Conservation (phyloP, 2,113 vertebrate genomes). For the Semnornis frantzii region DNA sequence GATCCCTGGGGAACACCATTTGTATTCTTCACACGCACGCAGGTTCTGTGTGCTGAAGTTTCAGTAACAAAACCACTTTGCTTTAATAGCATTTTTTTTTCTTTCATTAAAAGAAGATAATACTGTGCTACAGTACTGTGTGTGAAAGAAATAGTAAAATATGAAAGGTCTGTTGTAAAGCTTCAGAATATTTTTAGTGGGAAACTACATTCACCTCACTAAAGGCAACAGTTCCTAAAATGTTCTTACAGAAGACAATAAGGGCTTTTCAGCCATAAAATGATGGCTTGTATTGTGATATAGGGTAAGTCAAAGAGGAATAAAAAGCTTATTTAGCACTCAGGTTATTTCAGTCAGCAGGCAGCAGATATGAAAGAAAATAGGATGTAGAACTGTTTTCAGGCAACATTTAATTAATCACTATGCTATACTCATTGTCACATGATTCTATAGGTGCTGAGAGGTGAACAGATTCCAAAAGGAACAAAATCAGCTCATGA, state of each 20-base stretch:
- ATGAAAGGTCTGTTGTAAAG: not conserved
- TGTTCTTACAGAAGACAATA: not conserved
- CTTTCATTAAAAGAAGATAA: not conserved
- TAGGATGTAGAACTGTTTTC: not conserved
- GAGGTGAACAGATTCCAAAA: not conserved
- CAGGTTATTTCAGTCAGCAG: not conserved
- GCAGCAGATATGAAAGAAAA: not conserved
- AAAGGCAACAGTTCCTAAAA: not conserved
- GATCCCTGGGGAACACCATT: not conserved
- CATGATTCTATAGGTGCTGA: not conserved
- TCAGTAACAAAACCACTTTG: not conserved
- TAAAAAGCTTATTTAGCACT: not conserved
- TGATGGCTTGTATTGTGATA: not conserved
- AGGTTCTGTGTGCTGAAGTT: not conserved
- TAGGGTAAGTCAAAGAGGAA: not conserved
- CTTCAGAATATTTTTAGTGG: not conserved
- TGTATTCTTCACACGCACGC: not conserved
- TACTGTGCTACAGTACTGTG: not conserved
- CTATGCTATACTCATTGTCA: not conserved
- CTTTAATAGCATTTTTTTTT: not conserved
- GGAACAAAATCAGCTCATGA: not conserved
- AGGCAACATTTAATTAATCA: not conserved
- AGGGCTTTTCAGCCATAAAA: not conserved
- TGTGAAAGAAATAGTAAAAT: not conserved
- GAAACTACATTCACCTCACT: not conserved